Base-by-base conservation (phyloP, 2,888 invertebrate species). In the Drosophila acutilabella region DNA sequence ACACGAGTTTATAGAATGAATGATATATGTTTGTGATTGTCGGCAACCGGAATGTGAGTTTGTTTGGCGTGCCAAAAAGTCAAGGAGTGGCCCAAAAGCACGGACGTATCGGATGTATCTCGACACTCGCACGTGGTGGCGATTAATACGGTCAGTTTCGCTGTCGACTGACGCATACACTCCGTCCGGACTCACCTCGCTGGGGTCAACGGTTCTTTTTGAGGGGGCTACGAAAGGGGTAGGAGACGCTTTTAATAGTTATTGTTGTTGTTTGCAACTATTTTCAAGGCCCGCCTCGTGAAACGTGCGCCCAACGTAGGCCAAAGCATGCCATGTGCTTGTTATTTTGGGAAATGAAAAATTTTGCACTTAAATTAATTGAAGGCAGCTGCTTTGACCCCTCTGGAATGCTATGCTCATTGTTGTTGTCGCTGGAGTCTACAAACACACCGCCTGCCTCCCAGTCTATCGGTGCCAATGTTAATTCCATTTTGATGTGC, bases 291-390 rank as follows among this genome's bases (percentile, higher is more conserved):
- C 47, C 38, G 18, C 30, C 47, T 36, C 48, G 30, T 8, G 13
- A 23, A 42, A 23, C 44, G 13, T 13, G 11, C 26, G 33, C 44
- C 16, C 36, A 36, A 36, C 36, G 13, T 36, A 36, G 36, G 13
- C 36, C 36, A 36, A 13, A 36, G 36, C 26, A 16, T 64, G 59
- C 42, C 60, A 64, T 68, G 44, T 41, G 57, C 41, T 65, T 57
- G 52, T 61, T 57, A 51, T 60, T 53, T 71, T 58, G 48, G 69
- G 44, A 69, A 64, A 53, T 68, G 56, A 73, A 68, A 72, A 58
- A 72, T 73, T 78, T 74, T 70, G 53, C 71, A 71, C 72, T 71
- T 74, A 59, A 81, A 81, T 74, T 75, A 75, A 78, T 79, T 76
- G 70, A 70, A 74, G 60, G 66, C 68, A 59, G 68, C 52, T 64